These are phyloP conservation scores for Echinometra lucunter DNA, from an alignment of 53 echinoderm and acorn worm genomes.

Conservation along the genomic window DNA sequence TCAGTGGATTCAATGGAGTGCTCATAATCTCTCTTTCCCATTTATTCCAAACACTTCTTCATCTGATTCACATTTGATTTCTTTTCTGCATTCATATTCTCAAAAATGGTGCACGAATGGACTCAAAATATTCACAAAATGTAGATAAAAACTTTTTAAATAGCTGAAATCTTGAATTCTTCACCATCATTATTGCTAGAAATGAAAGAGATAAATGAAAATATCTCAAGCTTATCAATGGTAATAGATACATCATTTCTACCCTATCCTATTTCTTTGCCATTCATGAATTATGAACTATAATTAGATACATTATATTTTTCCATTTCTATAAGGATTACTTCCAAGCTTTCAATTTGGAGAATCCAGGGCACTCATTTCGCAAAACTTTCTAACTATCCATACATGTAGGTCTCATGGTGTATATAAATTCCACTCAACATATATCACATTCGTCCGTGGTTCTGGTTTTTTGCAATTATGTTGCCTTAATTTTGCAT, in stretches of 20 bases:
- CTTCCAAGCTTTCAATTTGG: background rate
- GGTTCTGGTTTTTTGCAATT: background rate
- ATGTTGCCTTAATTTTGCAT: background rate
- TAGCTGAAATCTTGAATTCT: background rate
- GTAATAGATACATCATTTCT: background rate
- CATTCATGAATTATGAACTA: background rate
- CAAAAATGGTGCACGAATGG: background rate
- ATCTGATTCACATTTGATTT: background rate
- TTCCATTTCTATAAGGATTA: background rate
- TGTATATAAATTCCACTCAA: background rate
- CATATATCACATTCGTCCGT: conserved; percentile 1
- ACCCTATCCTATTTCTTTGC: background rate
- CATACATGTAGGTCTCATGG: background rate
- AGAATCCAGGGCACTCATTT: background rate
- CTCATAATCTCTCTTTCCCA: background rate
- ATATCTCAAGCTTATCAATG: background rate
- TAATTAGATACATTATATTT: background rate
- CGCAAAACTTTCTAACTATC: background rate
- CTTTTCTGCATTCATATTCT: background rate
- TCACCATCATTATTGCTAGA: too few relatives aligned
- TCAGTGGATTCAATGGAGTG: conserved; percentile 7
- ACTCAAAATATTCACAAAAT: background rate
- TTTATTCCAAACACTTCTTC: background rate
- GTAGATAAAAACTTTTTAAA: background rate
- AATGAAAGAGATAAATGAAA: too few relatives aligned